Evolutionary conservation across 2,888 invertebrate species (phyloP), one percentile per base, ranked within the genome.

Genomic region (Campaea margaritaria): DNA sequence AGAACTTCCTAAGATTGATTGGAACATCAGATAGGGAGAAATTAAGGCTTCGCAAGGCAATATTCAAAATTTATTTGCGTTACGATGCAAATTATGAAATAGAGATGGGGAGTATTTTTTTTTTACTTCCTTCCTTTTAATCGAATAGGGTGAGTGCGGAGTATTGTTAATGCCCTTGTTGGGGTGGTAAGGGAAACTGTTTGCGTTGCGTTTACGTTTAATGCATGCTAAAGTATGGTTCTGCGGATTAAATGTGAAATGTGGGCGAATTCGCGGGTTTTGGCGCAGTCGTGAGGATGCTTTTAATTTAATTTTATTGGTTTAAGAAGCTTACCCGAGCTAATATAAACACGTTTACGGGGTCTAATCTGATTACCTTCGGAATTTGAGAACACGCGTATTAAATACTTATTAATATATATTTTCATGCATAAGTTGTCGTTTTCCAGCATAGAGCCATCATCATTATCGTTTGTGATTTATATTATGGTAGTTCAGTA

Each of bases 11-110:
- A 79, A 86, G 87, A 87, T 85, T 82, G 86, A 87, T 87, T 79
- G 78, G 75, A 76, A 76, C 81, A 82, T 79, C 82, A 83, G 81
- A 82, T 82, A 83, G 77, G 84, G 81, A 82, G 81, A 51, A 86
- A 85, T 87, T 89, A 87, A 85, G 85, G 85, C 76, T 88, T 84
- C 84, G 58, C 76, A 59, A 58, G 69, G 86, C 83, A 86, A 90
- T 90, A 90, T 89, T 91, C 89, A 85, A 90, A 89, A 90, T 89
- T 90, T 91, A 90, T 90, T 89, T 91, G 85, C 87, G 83, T 87
- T 86, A 81, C 87, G 80, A 91, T 91, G 91, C 90, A 91, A 91
- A 91, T 91, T 90, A 88, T 90, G 89, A 87, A 88, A 89, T 87
- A 87, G 87, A 89, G 88, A 83, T 81, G 79, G 86, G 86, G 85